Evolutionary conservation across 2,888 invertebrate species (phyloP).

Genomic region (Drosophila macrothrix): DNA sequence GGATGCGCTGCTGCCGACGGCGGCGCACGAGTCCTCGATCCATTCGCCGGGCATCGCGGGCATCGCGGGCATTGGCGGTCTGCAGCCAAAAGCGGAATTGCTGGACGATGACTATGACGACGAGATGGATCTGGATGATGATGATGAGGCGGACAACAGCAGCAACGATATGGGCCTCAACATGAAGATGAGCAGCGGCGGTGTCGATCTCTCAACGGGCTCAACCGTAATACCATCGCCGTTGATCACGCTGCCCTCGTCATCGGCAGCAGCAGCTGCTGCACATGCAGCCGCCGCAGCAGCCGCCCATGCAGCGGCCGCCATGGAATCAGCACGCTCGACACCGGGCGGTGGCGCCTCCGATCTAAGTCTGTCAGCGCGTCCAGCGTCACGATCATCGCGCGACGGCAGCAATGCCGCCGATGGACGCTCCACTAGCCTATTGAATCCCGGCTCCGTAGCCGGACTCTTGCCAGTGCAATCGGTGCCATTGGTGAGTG

Average conservation of each 20-base stretch:
- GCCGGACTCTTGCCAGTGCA: slow-evolving; percentile 92
- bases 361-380: slow-evolving; percentile 70
- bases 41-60: slow-evolving; percentile 39
- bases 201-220: slow-evolving; percentile 81
- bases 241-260: slow-evolving; percentile 59
- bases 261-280: slow-evolving; percentile 58
- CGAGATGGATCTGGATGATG: slow-evolving; percentile 86
- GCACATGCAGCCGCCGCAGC: slow-evolving; percentile 57
- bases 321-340: slow-evolving; percentile 80
- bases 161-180: slow-evolving; percentile 88
- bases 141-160: slow-evolving; percentile 87
- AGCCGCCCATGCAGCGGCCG: slow-evolving; percentile 55
- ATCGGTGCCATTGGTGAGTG: slow-evolving; percentile 93
- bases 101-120: slow-evolving; percentile 81
- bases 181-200: slow-evolving; percentile 86
- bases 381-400: slow-evolving; percentile 70
- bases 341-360: slow-evolving; percentile 75
- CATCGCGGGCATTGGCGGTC: slow-evolving; percentile 21
- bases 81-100: slow-evolving; percentile 74
- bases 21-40: slow-evolving; percentile 47
- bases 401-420: slow-evolving; percentile 74
- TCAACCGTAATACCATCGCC: slow-evolving; percentile 80
- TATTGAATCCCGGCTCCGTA: slow-evolving; percentile 77
- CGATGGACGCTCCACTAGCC: slow-evolving; percentile 66
- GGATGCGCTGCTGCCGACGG: slow-evolving; percentile 50